Percentiles rank a stretch among this genome's conserved stretches.
These are phyloP conservation scores for Apantesis nais DNA, from an alignment of 2,888 invertebrate genomes.

Conservation along the genomic window DNA sequence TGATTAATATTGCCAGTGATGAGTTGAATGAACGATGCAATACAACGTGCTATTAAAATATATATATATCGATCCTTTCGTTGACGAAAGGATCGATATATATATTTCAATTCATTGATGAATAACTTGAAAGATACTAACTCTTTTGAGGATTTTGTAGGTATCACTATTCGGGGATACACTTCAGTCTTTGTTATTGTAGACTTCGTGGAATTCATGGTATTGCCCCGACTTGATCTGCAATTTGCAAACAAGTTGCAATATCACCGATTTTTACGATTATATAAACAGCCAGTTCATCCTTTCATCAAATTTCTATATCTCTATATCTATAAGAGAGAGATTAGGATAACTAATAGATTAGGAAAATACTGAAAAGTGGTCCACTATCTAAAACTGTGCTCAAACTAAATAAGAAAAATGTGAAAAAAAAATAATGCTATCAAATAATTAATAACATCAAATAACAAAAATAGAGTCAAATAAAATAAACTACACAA, in stretches of 20 bases:
- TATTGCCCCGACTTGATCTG: neutral
- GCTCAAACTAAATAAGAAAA: too few species aligned
- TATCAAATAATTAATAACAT: too few species aligned
- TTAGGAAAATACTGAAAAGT: too few species aligned
- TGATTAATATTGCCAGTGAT: neutral
- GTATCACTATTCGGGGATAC: constrained; percentile 65
- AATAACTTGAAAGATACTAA: neutral
- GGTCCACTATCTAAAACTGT: too few species aligned
- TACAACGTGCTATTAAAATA: neutral
- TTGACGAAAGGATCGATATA: neutral
- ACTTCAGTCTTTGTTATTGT: constrained; percentile 32
- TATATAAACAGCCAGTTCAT: neutral
- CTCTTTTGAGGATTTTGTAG: constrained; percentile 28
- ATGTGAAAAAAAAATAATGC: too few species aligned
- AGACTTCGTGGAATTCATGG: neutral
- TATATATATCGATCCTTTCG: neutral
- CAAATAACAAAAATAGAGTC: too few species aligned
- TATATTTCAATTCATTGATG: neutral
- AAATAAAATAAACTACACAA: too few species aligned
- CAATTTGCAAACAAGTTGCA: neutral
- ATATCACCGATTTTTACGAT: neutral
- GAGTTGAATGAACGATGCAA: neutral
- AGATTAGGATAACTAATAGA: too few species aligned
- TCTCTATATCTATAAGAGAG: too few species aligned
- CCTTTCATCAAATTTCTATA: neutral